Percentiles rank a stretch among this genome's conserved stretches.
Conservation (phyloP, 2,113 vertebrate genomes). For the Sigmodon hispidus region DNA sequence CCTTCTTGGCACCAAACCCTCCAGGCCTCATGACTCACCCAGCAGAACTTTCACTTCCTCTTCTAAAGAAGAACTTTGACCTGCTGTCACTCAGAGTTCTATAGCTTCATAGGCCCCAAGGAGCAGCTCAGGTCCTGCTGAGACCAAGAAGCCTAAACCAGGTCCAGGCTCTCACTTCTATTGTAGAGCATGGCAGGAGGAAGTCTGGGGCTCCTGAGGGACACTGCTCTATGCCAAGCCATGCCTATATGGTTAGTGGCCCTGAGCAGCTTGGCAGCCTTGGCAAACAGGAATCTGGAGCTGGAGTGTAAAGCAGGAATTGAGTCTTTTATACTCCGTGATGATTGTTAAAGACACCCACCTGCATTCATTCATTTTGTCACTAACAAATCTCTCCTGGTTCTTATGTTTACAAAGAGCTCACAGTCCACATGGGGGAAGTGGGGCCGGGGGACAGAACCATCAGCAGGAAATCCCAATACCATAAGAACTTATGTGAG, state of each 20-base stretch:
- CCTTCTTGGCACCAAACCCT: neutral
- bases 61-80: neutral
- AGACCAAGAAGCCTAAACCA: neutral
- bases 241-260: neutral
- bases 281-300: neutral
- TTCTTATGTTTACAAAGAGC: neutral
- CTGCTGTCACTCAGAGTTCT: neutral
- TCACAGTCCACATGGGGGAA: neutral
- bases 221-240: neutral
- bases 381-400: neutral
- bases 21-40: neutral
- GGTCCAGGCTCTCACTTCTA: too few relatives aligned
- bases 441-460: neutral
- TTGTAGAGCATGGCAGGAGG: neutral
- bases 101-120: neutral
- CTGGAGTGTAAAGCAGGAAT: neutral
- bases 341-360: neutral
- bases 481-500: fast-evolving
- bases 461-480: neutral
- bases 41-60: constrained; percentile 46
- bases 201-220: neutral
- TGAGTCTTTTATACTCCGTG: neutral
- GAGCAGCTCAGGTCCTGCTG: neutral
- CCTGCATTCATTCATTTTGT: neutral
- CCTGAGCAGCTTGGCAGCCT: neutral